phyloP scores from a whole-genome alignment of 2,888 invertebrate species.

The Capitulum mitella region DNA sequence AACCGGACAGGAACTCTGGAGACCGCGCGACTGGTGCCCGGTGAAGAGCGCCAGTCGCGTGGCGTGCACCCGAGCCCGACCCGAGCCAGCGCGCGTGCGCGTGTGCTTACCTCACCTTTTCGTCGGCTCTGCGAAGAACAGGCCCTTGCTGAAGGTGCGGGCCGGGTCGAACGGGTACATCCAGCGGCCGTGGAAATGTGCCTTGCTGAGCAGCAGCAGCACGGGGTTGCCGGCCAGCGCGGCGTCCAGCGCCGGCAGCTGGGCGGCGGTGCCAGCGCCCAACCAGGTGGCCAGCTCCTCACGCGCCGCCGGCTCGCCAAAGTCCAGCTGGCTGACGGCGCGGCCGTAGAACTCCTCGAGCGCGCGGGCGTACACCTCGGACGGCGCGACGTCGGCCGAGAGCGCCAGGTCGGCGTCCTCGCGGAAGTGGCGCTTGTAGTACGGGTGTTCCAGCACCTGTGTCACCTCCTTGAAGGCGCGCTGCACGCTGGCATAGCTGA shows the following conservation, averaged over 20 bases:
- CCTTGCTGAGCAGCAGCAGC: conserved; percentile 39
- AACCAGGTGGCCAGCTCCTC: conserved; percentile 33
- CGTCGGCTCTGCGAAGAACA: conserved; percentile 38
- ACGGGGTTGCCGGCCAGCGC: conserved; percentile 37
- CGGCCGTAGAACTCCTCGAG: conserved; percentile 39
- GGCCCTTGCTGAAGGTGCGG: conserved; percentile 39
- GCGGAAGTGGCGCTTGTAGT: conserved; percentile 34
- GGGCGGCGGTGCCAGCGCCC: conserved; percentile 24
- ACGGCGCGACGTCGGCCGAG: conserved; percentile 37
- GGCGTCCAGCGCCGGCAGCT: conserved; percentile 35
- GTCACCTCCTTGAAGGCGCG: conserved; percentile 38
- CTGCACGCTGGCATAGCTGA: conserved; percentile 37
- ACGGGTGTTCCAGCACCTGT: conserved; percentile 35
- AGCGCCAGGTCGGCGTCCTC: conserved; percentile 35
- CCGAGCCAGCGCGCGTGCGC: neutral
- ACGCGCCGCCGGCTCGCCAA: conserved; percentile 36
- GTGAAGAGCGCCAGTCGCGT: too few relatives aligned
- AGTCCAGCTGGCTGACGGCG: conserved; percentile 39
- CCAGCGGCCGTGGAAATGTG: conserved; percentile 39
- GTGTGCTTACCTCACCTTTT: conserved; percentile 35
- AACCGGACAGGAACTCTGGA: too few relatives aligned
- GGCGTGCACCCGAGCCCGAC: too few relatives aligned
- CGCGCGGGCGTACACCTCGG: conserved; percentile 37
- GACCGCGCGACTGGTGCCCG: too few relatives aligned
- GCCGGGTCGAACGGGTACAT: conserved; percentile 39